A percentile compares a stretch with the other conserved stretches of the same genome.
Evolutionary conservation across 2,888 invertebrate genomes (phyloP).

Genomic region (Oscheius sp.): DNA sequence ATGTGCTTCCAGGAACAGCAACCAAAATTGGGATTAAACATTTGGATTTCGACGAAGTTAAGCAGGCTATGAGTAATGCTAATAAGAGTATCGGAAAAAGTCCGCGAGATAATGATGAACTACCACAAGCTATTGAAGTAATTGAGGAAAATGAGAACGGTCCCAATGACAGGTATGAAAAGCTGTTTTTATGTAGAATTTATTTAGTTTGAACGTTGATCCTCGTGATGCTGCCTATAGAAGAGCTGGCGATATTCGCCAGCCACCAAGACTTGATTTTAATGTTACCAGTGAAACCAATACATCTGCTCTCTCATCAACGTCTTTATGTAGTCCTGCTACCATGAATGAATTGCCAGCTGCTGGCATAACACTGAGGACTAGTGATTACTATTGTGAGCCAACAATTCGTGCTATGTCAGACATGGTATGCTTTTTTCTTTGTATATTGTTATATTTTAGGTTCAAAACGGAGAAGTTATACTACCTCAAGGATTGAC

Average conservation of each 20-base stretch:
- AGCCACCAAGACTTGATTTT: constrained; percentile 22
- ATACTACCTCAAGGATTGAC: constrained; percentile 71
- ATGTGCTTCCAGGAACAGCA: constrained; percentile 34
- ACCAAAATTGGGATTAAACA: constrained; percentile 45
- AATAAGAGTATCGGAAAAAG: background rate
- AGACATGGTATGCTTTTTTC: constrained; percentile 40
- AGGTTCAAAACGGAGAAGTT: constrained; percentile 40
- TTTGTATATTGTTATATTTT: background rate
- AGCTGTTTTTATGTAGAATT: background rate
- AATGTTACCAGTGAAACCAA: background rate
- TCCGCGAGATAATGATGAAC: constrained; percentile 50
- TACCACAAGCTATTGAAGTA: constrained; percentile 31
- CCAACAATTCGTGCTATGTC: constrained; percentile 84
- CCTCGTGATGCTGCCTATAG: constrained; percentile 28
- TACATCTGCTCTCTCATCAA: background rate
- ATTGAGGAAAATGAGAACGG: constrained; percentile 7
- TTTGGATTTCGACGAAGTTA: constrained; percentile 39
- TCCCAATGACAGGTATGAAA: background rate
- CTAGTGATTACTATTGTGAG: constrained; percentile 87
- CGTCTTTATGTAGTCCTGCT: background rate
- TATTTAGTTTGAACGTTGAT: constrained; percentile 4
- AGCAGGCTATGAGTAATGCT: constrained; percentile 9
- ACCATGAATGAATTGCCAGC: background rate
- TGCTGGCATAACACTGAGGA: constrained; percentile 17
- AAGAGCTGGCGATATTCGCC: constrained; percentile 21